Conservation (phyloP, 2,797 vertebrate genomes). For the Rhincodon typus region DNA sequence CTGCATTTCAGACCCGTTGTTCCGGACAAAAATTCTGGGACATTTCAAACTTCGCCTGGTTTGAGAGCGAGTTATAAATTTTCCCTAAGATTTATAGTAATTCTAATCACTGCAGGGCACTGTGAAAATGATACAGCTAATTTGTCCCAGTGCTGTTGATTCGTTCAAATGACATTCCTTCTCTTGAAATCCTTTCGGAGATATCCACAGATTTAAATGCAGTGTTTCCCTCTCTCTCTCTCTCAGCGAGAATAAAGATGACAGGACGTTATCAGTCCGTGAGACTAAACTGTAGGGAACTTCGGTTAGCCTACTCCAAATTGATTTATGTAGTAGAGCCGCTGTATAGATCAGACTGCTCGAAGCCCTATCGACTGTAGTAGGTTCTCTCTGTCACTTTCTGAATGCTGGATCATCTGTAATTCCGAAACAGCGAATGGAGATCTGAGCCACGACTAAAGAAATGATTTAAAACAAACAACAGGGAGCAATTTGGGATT, state of each 20-base stretch:
- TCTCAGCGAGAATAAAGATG: not conserved
- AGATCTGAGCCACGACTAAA: not conserved
- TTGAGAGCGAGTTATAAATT: too few relatives aligned
- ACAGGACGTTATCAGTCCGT: not conserved
- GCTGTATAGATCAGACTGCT: constrained; percentile 38
- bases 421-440: constrained; percentile 17
- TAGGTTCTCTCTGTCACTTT: constrained; percentile 41
- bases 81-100: not conserved
- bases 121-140: not conserved
- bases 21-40: too few relatives aligned
- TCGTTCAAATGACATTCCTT: too few relatives aligned
- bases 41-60: too few relatives aligned
- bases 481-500: constrained; percentile 26
- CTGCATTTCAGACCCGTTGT: too few relatives aligned
- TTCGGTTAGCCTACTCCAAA: constrained; percentile 26
- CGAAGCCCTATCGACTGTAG: constrained; percentile 37
- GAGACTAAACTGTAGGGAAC: not conserved
- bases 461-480: constrained; percentile 25
- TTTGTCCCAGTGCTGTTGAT: not conserved
- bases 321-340: constrained; percentile 39
- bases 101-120: not conserved
- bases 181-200: too few relatives aligned
- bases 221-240: not conserved
- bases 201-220: not conserved
- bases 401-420: constrained; percentile 39